Conservation (phyloP, 2,888 invertebrate species). For the Aphodius sticticus region DNA sequence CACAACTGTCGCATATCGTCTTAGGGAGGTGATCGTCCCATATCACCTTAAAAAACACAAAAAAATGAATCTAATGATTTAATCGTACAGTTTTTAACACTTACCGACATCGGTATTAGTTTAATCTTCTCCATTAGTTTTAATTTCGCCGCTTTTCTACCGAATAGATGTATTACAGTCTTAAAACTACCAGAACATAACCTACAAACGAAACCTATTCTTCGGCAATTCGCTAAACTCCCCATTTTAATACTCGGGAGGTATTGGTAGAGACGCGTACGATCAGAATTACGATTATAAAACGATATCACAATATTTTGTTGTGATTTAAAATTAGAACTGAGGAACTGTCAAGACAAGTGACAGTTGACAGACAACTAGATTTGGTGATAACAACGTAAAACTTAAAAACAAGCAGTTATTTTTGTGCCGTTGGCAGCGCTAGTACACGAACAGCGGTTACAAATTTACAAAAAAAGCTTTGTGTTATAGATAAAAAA, state of each 20-base stretch:
- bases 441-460: neutral
- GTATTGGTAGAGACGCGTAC: too few species aligned
- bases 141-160: slow-evolving; percentile 78
- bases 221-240: slow-evolving; percentile 80
- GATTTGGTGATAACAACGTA: too few species aligned
- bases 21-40: slow-evolving; percentile 69
- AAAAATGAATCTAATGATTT: slow-evolving; percentile 19
- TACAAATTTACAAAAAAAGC: slow-evolving; percentile 10
- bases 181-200: slow-evolving; percentile 87
- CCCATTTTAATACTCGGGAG: slow-evolving; percentile 67
- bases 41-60: slow-evolving; percentile 52
- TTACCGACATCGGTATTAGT: slow-evolving; percentile 82
- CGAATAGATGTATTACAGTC: slow-evolving; percentile 84
- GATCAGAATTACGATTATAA: too few species aligned
- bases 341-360: too few species aligned
- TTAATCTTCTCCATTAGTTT: slow-evolving; percentile 81
- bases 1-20: slow-evolving; percentile 68
- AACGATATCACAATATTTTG: too few species aligned
- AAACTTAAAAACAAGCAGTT: too few species aligned
- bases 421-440: neutral
- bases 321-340: too few species aligned
- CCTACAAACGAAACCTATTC: slow-evolving; percentile 85
- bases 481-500: neutral
- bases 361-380: too few species aligned
- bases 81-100: slow-evolving; percentile 47